Percentiles rank a stretch among this genome's conserved stretches.
Evolutionary conservation across 2,888 invertebrate species (phyloP).

Genomic region (Spicauda simplicius): DNA sequence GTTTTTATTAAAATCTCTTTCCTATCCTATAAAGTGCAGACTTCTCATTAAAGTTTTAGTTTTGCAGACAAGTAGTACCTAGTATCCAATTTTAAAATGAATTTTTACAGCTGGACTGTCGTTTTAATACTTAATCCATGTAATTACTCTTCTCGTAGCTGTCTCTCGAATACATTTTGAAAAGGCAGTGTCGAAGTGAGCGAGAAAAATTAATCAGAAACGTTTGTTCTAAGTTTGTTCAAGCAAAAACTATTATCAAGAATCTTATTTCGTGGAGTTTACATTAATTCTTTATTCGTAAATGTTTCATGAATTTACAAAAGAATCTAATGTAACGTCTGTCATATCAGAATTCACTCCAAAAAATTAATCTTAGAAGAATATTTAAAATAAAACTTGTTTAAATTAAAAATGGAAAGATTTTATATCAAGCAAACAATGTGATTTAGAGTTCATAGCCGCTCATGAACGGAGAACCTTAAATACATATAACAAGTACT

Average conservation of each 20-base stretch:
- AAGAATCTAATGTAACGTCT: no score
- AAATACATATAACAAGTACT: no score
- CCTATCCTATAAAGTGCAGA: conserved; percentile 34
- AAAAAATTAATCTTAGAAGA: no score
- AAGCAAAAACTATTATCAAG: conserved; percentile 30
- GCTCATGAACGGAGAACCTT: no score
- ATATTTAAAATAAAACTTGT: no score
- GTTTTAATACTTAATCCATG: conserved; percentile 37
- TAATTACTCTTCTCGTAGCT: conserved; percentile 32
- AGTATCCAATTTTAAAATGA: conserved; percentile 33
- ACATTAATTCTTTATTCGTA: no score
- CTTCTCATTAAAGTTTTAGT: conserved; percentile 36
- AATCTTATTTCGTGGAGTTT: no score
- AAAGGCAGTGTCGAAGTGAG: conserved; percentile 22
- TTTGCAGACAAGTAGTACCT: conserved; percentile 13
- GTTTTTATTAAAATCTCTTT: conserved; percentile 35
- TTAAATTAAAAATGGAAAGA: no score
- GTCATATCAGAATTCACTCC: no score
- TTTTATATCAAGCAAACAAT: no score
- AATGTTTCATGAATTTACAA: no score
- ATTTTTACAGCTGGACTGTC: conserved; percentile 33
- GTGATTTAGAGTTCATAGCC: no score
- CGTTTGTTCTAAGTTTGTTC: conserved; percentile 38
- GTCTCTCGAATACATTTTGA: conserved; percentile 30
- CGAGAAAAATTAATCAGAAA: conserved; percentile 35